Percentiles rank a stretch among this genome's conserved stretches.
phyloP scores from a whole-genome alignment of 2,888 invertebrate genomes.

The Hyalella azteca region DNA sequence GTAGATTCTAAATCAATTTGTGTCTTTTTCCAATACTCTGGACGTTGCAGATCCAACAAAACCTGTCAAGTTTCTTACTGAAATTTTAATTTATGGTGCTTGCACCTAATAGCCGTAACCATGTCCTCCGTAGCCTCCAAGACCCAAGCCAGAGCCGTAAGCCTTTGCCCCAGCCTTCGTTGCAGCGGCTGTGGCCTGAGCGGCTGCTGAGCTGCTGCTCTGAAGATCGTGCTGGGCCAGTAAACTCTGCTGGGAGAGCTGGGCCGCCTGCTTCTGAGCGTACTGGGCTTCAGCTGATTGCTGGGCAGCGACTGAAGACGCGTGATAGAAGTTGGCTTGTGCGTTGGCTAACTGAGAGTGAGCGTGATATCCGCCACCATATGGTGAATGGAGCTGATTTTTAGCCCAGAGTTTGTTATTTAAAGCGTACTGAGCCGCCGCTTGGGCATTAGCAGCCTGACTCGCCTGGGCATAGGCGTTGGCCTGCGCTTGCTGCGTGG shows the following conservation, averaged over 20 bases:
- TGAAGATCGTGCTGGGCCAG: constrained; percentile 41
- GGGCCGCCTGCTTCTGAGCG: constrained; percentile 39
- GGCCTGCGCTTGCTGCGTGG: constrained; percentile 41
- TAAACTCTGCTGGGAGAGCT: constrained; percentile 40
- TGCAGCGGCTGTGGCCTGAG: constrained; percentile 42
- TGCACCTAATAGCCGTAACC: background rate
- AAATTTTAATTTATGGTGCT: no score
- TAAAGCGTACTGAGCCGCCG: constrained; percentile 38
- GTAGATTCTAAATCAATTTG: no score
- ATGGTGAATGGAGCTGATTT: constrained; percentile 22
- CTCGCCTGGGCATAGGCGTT: constrained; percentile 41
- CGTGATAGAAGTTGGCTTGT: constrained; percentile 29
- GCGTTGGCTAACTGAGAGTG: constrained; percentile 31
- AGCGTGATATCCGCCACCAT: constrained; percentile 39
- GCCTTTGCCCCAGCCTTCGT: constrained; percentile 40
- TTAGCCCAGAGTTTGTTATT: constrained; percentile 34
- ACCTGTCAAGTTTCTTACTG: no score
- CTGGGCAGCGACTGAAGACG: constrained; percentile 41
- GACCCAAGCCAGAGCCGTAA: constrained; percentile 2
- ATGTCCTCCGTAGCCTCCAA: background rate
- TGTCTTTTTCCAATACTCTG: no score
- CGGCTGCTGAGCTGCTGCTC: constrained; percentile 35
- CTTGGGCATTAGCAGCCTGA: constrained; percentile 40
- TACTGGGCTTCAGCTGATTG: constrained; percentile 41
- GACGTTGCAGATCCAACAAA: no score